Evolutionary conservation across 1,140 invertebrate genomes (phyloP), one percentile per base, ranked within the genome.

Genomic region (Drosophila insularis): DNA sequence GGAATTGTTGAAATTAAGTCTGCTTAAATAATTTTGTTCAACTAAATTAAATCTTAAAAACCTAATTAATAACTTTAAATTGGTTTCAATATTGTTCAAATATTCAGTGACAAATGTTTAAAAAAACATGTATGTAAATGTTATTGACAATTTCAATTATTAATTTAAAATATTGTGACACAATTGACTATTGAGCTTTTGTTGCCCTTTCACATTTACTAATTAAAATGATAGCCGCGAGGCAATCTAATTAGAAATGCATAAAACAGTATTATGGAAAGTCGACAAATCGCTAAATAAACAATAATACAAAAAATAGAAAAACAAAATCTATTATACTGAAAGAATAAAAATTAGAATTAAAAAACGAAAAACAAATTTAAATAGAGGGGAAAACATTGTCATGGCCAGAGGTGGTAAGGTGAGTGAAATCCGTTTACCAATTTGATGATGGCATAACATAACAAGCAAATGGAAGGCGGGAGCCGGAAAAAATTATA

Each of bases 401-500:
- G 17, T 46, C 7, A 8, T 46, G 43, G 6, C 43, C 43, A 46
- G 43, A 46, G 17, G 43, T 50, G 43, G 43, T 50, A 50, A 74
- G 59, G 63, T 53, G 63, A 39, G 72, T 58, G n/a, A 72, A 76
- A 68, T 63, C 64, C 64, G 46, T 50, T 50, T 50, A 50, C 43
- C 43, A 50, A 50, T 50, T 50, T 50, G 43, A 50, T 50, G 43
- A 55, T 61, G 32, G 62, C 53, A 39, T 65, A 75, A 58, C 53
- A 75, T 50, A 50, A 55, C 43, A 61, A 40, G 43, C 40, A 59
- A 68, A 56, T 63, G 37, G 50, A 68, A 58, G 56, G 63, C 50
- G 59, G 60, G 68, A 68, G 19, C 70, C 65, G 63, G 53, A 71
- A 81, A 84, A 86, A 86, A 85, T 86, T 76, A 75, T 76, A 79